Conservation (phyloP, 2,888 invertebrate species). For the Synanthedon tipuliformis region DNA sequence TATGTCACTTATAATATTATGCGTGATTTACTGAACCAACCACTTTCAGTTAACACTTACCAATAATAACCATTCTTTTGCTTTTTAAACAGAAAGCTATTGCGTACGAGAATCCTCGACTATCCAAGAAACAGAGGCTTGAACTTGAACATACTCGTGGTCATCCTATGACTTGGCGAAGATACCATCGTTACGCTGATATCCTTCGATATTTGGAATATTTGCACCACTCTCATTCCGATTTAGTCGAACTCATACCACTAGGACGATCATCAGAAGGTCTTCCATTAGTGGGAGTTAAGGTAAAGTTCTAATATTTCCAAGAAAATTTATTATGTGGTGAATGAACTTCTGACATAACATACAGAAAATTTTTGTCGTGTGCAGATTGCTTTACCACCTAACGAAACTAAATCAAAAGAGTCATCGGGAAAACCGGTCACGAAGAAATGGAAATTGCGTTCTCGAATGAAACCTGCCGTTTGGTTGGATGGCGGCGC, state of each 20-base stretch:
- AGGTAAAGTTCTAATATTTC: constrained; percentile 50
- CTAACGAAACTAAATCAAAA: constrained; percentile 31
- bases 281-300: constrained; percentile 76
- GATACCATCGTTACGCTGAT: constrained; percentile 78
- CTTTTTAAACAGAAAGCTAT: constrained; percentile 70
- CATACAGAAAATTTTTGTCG: neutral
- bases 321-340: neutral
- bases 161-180: constrained; percentile 77
- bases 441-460: constrained; percentile 60
- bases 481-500: constrained; percentile 86
- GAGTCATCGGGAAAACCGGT: constrained; percentile 20
- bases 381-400: constrained; percentile 40
- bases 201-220: constrained; percentile 77
- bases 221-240: constrained; percentile 73
- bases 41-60: neutral
- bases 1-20: constrained; percentile 3
- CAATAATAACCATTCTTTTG: no score
- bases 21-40: neutral
- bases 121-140: constrained; percentile 71
- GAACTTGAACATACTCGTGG: constrained; percentile 69
- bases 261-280: constrained; percentile 81
- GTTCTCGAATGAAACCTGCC: constrained; percentile 72
- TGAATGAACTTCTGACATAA: neutral
- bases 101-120: constrained; percentile 74
- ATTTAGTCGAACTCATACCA: constrained; percentile 74